phyloP scores from a whole-genome alignment of 2,113 vertebrate species.

The Gorsachius goisagi region DNA sequence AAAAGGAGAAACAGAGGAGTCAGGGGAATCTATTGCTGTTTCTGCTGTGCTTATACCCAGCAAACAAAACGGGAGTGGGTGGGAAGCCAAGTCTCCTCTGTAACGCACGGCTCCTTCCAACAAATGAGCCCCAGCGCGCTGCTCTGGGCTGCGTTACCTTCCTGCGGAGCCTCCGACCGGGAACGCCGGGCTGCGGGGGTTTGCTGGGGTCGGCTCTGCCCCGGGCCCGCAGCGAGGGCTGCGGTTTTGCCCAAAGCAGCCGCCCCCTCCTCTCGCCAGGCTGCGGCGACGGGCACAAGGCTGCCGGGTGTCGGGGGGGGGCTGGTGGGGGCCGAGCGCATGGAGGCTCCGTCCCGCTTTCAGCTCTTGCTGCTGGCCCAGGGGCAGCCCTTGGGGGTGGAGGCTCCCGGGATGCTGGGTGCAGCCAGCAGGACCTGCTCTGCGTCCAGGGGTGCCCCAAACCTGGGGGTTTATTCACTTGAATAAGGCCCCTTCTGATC shows the following conservation, averaged over 20 bases:
- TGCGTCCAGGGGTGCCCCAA: neutral
- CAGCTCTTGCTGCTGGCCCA: neutral
- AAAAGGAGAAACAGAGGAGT: neutral
- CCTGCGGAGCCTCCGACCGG: neutral
- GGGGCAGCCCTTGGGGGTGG: neutral
- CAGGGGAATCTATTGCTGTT: neutral
- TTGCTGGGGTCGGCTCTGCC: neutral
- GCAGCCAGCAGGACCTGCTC: neutral
- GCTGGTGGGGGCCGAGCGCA: neutral
- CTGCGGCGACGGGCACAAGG: neutral
- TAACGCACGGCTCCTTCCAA: neutral
- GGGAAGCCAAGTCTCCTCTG: neutral
- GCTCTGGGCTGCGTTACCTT: neutral
- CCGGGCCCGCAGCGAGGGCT: rapidly evolving
- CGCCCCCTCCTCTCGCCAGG: neutral
- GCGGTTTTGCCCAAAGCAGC: neutral
- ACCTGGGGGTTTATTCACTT: neutral
- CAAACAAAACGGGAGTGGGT: neutral
- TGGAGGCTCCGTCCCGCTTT: neutral
- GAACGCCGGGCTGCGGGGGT: neutral
- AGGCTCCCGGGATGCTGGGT: rapidly evolving
- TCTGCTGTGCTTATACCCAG: neutral
- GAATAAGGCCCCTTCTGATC: neutral
- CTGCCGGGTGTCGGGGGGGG: neutral
- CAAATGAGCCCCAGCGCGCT: neutral